Evolutionary conservation across 2,888 invertebrate species (phyloP), one percentile per base, ranked within the genome.

Genomic region (Diarsia brunnea): DNA sequence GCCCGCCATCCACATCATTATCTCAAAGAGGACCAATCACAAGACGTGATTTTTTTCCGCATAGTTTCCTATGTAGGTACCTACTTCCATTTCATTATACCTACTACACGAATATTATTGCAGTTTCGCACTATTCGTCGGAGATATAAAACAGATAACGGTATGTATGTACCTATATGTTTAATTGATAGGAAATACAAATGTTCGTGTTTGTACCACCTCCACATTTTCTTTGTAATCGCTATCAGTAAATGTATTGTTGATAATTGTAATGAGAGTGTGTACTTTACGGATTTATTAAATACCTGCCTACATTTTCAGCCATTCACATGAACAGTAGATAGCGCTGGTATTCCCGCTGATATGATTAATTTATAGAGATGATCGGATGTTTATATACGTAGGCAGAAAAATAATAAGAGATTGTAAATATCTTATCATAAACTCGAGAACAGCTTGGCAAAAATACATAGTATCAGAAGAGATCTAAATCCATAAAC

Each of bases 21-120:
- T 90, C 90, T 85, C 74, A 51, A 38, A 63, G 79, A 81, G 82
- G 38, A 85, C 92, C 92, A 92, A 92, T 92, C 89, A 90, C 69
- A 88, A 81, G 72, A 49, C 79, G 43, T 68, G 58, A 66, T 75
- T 84, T 84, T 60, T 81, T 83, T 86, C 76, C 45, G 51, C 67
- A 55, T 47, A 78, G 61, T 84, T 78, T 73, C 64, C 63, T 80
- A 79, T 76, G 75, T n/a, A n/a, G n/a, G n/a, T 84, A 87, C 60
- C 49, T 49, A 74, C 58, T 74, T 82, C 55, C 73, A 73, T 65
- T 74, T 66, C 72, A 77, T 73, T 74, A 65, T 85, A 87, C 77
- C 75, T 87, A 86, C 73, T 65, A 75, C 72, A 79, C 73, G 47
- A 69, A 80, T 76, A 68, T 63, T 55, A 60, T 69, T 76, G 78